Evolutionary conservation across 2,113 vertebrate species (phyloP).

Genomic region (Chelonoidis abingdonii): DNA sequence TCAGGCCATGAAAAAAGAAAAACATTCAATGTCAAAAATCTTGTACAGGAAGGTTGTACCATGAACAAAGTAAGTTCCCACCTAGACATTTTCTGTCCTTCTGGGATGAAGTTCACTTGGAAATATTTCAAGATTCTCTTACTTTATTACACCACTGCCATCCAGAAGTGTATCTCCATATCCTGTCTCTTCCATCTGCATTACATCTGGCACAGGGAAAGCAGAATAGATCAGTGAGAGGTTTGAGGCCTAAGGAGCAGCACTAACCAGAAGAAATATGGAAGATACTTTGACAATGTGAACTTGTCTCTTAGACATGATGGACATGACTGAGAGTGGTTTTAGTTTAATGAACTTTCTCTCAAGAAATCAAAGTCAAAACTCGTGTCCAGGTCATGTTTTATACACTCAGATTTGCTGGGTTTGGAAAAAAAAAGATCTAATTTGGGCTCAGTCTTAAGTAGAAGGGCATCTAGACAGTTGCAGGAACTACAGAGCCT

Average conservation of each 20-base stretch:
- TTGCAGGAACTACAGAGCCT: neutral
- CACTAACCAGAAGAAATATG: neutral
- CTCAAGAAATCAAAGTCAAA: neutral
- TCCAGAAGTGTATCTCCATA: neutral
- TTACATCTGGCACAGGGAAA: neutral
- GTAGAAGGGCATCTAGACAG: neutral
- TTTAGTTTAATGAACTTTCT: neutral
- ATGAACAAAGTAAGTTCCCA: neutral
- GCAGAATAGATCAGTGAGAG: neutral
- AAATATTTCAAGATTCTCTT: neutral
- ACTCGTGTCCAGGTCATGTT: neutral
- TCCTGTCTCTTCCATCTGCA: neutral
- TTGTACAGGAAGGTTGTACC: neutral
- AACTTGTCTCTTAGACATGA: neutral
- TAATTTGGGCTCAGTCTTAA: neutral
- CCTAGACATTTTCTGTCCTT: neutral
- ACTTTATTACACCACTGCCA: neutral
- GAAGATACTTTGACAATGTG: neutral
- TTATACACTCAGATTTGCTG: neutral
- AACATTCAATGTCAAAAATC: neutral
- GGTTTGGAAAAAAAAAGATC: neutral
- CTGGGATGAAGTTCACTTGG: neutral
- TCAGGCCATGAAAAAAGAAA: neutral
- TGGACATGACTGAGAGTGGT: neutral
- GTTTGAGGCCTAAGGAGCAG: neutral